Evolutionary conservation across 2,113 vertebrate species (phyloP), one percentile per base, ranked within the genome.

Genomic region (Terrapene triunguis): DNA sequence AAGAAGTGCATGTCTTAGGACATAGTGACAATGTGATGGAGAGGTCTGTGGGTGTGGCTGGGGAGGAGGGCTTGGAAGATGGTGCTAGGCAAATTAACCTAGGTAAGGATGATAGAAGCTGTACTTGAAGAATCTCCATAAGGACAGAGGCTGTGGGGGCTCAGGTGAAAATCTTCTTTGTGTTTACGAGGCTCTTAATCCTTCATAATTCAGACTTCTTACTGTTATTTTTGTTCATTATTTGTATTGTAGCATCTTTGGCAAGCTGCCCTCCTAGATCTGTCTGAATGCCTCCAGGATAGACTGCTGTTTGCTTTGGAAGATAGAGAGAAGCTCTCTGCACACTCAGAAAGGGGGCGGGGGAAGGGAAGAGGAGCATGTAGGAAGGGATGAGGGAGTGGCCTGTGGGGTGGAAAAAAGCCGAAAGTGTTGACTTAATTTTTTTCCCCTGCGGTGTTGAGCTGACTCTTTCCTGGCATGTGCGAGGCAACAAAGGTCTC

Each of bases 401-500:
- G 80, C 24, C 74, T 44, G 21, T 1, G 9, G 2, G 35, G 69
- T 38, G 44, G 51, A 14, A 59, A 94, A 81, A 87, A 88, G 29
- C 1, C 1, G 19, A 10, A 84, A 85, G 22, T 57, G 27, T 53
- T 94, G 8, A 2, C 4, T 9, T 22, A 17, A 16, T 65, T 0
- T 21, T 38, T 38, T 0, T 59, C 32, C 32, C 8, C 81, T 51
- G 1, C 1, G 80, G 48, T 86, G 92, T 24, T 84, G 89, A 92
- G 62, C 35, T 82, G 54, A 74, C 91, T 89, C 10, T 51, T 92
- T 78, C 22, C 84, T 89, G 80, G 51, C 82, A 54, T 25, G 10
- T 50, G 4, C 21, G 38, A 91, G 55, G 90, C 95, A 90, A 94
- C 83, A 94, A 51, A 93, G n/a, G 22, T 86, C 57, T 93, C 93